These are phyloP conservation scores for Arctocebus calabarensis DNA, from an alignment of 2,797 vertebrate genomes.

Conservation along the genomic window DNA sequence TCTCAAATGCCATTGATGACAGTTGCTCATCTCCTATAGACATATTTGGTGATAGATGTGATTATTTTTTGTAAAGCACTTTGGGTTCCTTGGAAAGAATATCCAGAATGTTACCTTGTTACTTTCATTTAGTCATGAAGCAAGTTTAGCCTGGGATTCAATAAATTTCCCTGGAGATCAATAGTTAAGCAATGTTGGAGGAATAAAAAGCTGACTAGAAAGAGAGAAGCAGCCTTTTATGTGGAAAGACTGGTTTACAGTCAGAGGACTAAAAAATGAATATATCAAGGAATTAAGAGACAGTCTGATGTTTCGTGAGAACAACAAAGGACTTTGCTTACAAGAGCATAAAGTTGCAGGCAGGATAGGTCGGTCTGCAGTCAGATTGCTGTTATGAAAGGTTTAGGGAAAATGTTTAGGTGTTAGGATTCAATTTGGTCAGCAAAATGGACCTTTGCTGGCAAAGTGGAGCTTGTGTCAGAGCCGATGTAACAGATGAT, in stretches of 20 bases:
- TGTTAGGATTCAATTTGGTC: background rate
- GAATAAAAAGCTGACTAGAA: background rate
- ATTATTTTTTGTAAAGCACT: conserved; percentile 16
- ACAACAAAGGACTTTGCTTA: background rate
- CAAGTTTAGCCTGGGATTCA: background rate
- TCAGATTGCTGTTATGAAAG: background rate
- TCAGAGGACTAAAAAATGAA: background rate
- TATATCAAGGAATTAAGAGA: background rate
- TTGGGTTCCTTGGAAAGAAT: conserved; percentile 18
- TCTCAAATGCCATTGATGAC: conserved; percentile 10
- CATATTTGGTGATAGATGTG: conserved; percentile 16
- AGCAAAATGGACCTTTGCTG: background rate
- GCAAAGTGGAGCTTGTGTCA: background rate
- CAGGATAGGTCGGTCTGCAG: background rate
- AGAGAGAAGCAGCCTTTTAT: background rate
- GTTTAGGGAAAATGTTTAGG: background rate
- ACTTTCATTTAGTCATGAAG: conserved; percentile 36
- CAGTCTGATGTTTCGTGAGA: background rate
- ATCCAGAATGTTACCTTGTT: background rate
- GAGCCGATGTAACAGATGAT: background rate
- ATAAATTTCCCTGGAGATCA: background rate
- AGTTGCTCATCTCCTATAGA: conserved; percentile 39
- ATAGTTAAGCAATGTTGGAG: background rate
- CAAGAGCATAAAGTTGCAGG: background rate
- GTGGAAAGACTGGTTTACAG: background rate